These are phyloP conservation scores for Contarinia nasturtii DNA, from an alignment of 1,140 invertebrate genomes.

Conservation along the genomic window DNA sequence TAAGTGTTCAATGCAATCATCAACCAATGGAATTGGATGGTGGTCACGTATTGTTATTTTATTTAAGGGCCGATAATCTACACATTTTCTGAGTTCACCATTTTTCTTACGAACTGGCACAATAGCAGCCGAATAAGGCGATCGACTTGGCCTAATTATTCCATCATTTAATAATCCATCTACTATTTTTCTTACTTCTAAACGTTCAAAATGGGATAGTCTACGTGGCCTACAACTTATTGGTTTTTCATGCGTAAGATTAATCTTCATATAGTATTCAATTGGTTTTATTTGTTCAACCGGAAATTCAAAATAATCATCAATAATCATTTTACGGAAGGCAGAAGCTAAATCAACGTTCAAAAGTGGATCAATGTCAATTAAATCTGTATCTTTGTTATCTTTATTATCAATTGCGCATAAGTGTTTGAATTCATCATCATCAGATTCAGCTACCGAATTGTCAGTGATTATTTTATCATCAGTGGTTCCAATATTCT, in stretches of 20 bases:
- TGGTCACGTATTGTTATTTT: conserved; percentile 6
- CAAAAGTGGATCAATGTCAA: no score
- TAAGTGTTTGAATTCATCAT: no score
- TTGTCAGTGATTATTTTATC: no score
- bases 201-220: conserved; percentile 11
- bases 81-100: conserved; percentile 6
- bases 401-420: no score
- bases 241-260: conserved; percentile 1
- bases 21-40: conserved; percentile 8
- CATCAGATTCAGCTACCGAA: no score
- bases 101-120: conserved; percentile 7
- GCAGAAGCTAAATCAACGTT: no score
- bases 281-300: no score
- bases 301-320: no score
- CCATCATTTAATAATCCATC: conserved; percentile 8
- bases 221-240: conserved; percentile 8
- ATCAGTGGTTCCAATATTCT: no score
- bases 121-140: conserved; percentile 5
- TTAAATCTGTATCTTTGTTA: no score
- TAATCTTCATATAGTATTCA: conserved; percentile 4
- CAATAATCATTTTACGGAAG: no score
- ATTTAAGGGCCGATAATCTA: conserved; percentile 8
- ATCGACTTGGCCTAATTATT: conserved; percentile 9
- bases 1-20: conserved; percentile 9
- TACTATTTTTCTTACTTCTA: conserved; percentile 10